Evolutionary conservation across 2,113 vertebrate species (phyloP), one percentile per base, ranked within the genome.

Genomic region (Pholis gunnellus): DNA sequence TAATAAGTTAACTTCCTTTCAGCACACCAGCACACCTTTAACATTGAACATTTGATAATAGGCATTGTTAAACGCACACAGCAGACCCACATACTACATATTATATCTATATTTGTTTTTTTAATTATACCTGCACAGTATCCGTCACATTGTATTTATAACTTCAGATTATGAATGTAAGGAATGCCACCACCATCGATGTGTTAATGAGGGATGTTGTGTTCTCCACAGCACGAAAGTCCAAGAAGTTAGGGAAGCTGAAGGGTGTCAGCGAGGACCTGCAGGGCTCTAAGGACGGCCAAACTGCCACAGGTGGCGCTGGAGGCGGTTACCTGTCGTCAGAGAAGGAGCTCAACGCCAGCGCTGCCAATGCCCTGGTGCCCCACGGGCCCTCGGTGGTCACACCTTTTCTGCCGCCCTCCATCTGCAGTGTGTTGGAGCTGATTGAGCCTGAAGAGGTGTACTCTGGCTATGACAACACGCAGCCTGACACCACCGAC

Each of bases 201-300:
- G 17, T 70, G n/a, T 73, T 83, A 63, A 73, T 70, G 17, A 67
- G 13, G 6, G 10, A 18, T 73, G 2, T 68, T 70, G 38, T 82
- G 88, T 57, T 44, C 22, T 68, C 85, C 15, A 29, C 94, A 99
- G 98, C 98, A 40, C 97, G 98, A 0, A 99, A 99, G 92, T 99
- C 98, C 15, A 99, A 99, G 93, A 99, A 99, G 91, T 81, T 99
- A 91, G 97, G 97, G 4, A 99, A 99, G 86, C 95, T 99, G 92
- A 99, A 99, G 96, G 97, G 96, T 66, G 93, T 98, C 69, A 96
- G 94, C 0, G 97, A 99, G 79, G 98, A 99, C 20, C 95, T 96
- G 4, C 97, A 97, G 91, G 96, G 95, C 90, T 95, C 97, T 0
- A 97, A 98, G 89, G 97, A 98, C 6, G 95, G 96, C 27, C 96